Evolutionary conservation across 2,888 invertebrate species (phyloP).

Genomic region (Sphecodes monilicornis): DNA sequence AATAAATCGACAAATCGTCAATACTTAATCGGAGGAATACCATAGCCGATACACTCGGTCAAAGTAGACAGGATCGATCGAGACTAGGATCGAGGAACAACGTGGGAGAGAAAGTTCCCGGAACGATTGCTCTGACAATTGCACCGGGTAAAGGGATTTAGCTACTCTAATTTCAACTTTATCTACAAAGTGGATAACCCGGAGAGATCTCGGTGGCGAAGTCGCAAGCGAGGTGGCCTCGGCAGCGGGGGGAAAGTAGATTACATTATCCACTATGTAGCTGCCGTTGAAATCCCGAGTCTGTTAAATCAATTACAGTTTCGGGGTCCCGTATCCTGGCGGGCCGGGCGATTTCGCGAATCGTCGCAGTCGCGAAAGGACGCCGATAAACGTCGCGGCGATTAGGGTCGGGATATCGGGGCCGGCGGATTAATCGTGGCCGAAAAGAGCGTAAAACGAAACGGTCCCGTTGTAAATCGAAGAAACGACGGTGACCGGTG

Average conservation of each 20-base stretch:
- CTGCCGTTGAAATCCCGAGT: background rate
- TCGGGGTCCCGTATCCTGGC: background rate
- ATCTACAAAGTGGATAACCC: slow-evolving; percentile 8
- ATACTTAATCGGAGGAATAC: background rate
- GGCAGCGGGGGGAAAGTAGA: background rate
- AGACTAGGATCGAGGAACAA: background rate
- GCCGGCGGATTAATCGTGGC: slow-evolving; percentile 43
- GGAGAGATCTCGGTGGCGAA: background rate
- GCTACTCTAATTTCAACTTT: slow-evolving; percentile 4
- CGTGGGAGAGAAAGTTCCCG: background rate
- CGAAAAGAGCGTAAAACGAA: slow-evolving; percentile 32
- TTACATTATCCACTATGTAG: background rate
- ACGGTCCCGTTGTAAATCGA: slow-evolving; percentile 33
- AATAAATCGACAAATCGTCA: background rate
- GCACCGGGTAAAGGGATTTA: background rate
- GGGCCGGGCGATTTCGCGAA: background rate
- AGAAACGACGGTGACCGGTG: slow-evolving; percentile 27
- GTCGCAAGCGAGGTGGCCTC: background rate
- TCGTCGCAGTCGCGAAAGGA: background rate
- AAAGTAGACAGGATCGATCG: background rate
- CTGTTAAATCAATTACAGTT: background rate
- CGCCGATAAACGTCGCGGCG: background rate
- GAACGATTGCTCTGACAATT: background rate
- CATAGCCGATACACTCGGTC: background rate
- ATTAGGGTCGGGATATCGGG: slow-evolving; percentile 12